phyloP scores from a whole-genome alignment of 2,797 vertebrate genomes.

The Pelobates cultripes region DNA sequence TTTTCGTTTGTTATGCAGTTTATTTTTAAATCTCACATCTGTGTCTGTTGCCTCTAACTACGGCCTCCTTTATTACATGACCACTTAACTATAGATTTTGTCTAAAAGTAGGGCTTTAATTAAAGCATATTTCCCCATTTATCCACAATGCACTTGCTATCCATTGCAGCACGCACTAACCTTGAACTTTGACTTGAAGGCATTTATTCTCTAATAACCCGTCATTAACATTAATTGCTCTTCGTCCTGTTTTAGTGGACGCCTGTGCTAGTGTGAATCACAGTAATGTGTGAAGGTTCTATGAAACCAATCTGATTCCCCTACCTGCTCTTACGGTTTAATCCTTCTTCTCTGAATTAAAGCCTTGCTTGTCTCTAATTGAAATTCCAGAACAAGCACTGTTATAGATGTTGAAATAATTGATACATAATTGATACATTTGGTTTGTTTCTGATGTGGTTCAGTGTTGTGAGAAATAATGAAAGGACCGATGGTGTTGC shows the following conservation, averaged over 20 bases:
- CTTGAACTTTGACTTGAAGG: background rate
- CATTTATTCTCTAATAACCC: background rate
- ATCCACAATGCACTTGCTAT: background rate
- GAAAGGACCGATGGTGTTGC: too few species aligned
- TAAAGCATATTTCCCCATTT: background rate
- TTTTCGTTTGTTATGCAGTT: too few species aligned
- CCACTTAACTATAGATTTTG: background rate
- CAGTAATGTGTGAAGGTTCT: background rate
- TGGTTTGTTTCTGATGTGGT: too few species aligned
- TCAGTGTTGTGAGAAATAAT: too few species aligned
- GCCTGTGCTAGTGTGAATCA: background rate
- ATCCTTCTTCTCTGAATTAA: background rate
- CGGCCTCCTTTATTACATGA: background rate
- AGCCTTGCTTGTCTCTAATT: background rate
- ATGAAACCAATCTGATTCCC: background rate
- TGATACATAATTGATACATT: too few species aligned
- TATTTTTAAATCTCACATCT: too few species aligned
- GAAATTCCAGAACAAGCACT: background rate
- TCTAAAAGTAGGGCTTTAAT: background rate
- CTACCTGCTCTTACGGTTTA: background rate
- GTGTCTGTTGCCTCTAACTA: too few species aligned
- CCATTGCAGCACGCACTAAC: background rate
- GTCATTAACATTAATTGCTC: slow-evolving; percentile 3
- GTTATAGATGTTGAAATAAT: too few species aligned
- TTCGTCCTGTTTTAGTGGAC: background rate